Conservation (phyloP, 2,797 vertebrate species). For the Stomatorhinus walkeri region DNA sequence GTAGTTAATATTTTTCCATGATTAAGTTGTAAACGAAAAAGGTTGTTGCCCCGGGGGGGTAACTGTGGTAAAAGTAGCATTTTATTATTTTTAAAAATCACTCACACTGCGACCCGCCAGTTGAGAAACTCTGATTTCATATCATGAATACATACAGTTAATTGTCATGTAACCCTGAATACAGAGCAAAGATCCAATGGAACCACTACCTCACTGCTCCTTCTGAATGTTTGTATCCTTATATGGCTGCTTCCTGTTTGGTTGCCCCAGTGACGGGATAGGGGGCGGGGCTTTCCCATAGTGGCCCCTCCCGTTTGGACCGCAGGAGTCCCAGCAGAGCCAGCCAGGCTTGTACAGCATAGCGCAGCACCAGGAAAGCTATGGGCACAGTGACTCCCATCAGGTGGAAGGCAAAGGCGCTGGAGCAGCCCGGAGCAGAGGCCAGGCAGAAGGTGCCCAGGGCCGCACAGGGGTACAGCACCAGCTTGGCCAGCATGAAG, state of each 20-base stretch:
- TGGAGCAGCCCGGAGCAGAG: conserved; percentile 74
- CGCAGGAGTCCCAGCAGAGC: neutral
- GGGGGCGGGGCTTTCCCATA: neutral
- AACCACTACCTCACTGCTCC: neutral
- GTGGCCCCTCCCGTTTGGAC: neutral
- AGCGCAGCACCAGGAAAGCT: conserved; percentile 74
- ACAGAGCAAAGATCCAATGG: neutral
- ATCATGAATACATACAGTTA: neutral
- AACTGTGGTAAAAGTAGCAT: neutral
- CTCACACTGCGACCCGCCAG: neutral
- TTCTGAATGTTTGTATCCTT: neutral
- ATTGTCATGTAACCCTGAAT: neutral
- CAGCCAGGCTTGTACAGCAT: conserved; percentile 65
- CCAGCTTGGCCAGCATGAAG: conserved; percentile 84
- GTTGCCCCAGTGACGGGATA: neutral
- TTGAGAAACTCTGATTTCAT: neutral
- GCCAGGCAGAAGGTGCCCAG: conserved; percentile 75
- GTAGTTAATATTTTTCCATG: neutral
- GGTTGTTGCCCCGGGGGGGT: neutral
- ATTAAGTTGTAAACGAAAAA: neutral
- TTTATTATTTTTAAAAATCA: neutral
- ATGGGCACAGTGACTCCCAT: conserved; percentile 81
- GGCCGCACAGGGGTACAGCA: conserved; percentile 77
- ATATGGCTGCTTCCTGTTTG: neutral
- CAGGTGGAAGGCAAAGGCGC: conserved; percentile 77